Conservation (phyloP, 2,888 invertebrate genomes). For the Dryobotodes eremita region DNA sequence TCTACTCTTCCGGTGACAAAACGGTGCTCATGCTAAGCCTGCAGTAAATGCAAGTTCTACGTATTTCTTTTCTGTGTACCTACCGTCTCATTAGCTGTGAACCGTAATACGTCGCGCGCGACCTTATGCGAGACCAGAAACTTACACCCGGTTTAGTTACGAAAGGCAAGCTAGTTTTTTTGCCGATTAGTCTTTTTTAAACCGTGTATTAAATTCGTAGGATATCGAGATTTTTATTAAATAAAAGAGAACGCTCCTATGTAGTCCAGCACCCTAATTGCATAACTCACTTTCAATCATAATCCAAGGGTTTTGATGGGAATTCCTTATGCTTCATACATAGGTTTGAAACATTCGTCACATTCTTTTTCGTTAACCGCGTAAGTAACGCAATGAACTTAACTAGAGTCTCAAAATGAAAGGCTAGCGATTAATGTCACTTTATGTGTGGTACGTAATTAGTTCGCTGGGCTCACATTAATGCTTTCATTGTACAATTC, state of each 20-base stretch:
- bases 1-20: too few relatives aligned
- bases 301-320: background rate
- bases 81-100: background rate
- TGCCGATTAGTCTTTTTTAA: background rate
- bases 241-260: background rate
- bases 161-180: background rate
- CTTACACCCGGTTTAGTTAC: background rate
- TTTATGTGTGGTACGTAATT: background rate
- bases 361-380: background rate
- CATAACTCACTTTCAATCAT: background rate
- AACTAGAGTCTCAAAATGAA: background rate
- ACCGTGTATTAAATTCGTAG: background rate
- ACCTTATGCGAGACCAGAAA: constrained; percentile 2
- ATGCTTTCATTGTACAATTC: background rate
- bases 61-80: background rate
- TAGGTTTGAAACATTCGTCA: background rate
- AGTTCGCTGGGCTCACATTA: background rate
- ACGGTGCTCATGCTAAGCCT: too few relatives aligned
- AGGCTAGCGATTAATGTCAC: background rate
- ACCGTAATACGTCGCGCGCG: background rate
- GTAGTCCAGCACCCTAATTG: background rate
- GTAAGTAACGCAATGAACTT: background rate
- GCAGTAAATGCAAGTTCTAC: background rate
- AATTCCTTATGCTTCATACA: background rate
- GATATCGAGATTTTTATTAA: background rate